A percentile compares a stretch with the other conserved stretches of the same genome.
Evolutionary conservation across 2,888 invertebrate species (phyloP).

Genomic region (Deladenus siricidicola): DNA sequence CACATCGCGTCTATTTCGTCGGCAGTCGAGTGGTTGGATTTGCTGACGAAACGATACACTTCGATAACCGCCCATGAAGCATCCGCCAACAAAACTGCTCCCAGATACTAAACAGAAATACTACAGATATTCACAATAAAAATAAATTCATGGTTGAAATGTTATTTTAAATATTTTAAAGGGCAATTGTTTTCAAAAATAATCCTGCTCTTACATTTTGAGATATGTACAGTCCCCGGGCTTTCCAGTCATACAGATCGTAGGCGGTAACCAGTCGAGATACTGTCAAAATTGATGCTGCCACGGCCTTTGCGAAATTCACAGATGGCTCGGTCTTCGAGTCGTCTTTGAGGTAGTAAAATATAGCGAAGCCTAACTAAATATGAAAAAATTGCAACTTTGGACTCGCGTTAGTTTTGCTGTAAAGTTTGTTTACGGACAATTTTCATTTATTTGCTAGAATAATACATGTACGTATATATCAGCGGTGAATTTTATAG

Average conservation of each 20-base stretch:
- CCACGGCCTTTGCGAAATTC: conserved; percentile 36
- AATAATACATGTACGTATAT: too few relatives aligned
- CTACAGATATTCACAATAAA: not conserved
- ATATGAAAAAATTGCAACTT: too few relatives aligned
- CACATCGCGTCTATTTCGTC: conserved; percentile 25
- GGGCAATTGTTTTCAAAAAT: not conserved
- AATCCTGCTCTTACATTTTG: conserved; percentile 20
- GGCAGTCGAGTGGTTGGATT: not conserved
- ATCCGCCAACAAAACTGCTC: conserved; percentile 28
- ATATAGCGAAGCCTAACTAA: conserved; percentile 4
- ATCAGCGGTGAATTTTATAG: too few relatives aligned
- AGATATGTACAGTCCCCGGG: conserved; percentile 37
- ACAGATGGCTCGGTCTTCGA: conserved; percentile 1
- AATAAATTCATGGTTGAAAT: not conserved
- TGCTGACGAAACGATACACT: conserved; percentile 26
- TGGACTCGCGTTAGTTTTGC: too few relatives aligned
- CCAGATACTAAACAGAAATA: conserved; percentile 9
- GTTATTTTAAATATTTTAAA: too few relatives aligned
- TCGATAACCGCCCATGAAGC: conserved; percentile 41
- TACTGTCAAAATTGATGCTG: conserved; percentile 38
- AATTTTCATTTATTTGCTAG: too few relatives aligned
- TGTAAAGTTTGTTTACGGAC: not conserved
- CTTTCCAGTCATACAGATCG: conserved; percentile 34
- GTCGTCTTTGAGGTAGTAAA: not conserved
- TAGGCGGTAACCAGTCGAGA: conserved; percentile 39